phyloP scores from a whole-genome alignment of 2,888 invertebrate genomes.

The Hemaris fuciformis region DNA sequence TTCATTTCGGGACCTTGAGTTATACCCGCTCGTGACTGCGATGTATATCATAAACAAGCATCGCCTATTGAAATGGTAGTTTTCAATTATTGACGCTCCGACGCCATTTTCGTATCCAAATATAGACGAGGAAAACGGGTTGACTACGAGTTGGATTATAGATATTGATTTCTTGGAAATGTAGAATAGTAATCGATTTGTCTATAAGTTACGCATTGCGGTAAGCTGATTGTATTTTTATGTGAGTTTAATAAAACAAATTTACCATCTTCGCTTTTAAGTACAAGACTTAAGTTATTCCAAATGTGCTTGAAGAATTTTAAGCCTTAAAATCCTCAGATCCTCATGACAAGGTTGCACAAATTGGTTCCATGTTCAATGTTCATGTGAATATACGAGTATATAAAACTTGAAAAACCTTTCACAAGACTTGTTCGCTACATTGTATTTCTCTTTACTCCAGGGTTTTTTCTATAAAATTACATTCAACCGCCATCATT shows the following conservation, averaged over 20 bases:
- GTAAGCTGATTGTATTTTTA: background rate
- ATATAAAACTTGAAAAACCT: no score
- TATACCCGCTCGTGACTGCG: conserved; percentile 55
- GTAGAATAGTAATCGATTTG: background rate
- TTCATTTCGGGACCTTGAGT: conserved; percentile 55
- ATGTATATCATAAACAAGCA: conserved; percentile 44
- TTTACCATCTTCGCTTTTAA: no score
- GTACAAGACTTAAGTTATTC: no score
- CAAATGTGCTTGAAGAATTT: no score
- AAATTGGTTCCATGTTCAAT: no score
- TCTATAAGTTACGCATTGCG: background rate
- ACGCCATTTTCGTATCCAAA: conserved; percentile 37
- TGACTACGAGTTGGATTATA: background rate
- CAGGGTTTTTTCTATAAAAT: background rate
- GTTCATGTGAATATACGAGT: no score
- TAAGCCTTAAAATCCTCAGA: no score
- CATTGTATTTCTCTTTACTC: no score
- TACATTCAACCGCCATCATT: background rate
- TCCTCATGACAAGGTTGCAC: no score
- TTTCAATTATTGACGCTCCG: conserved; percentile 56
- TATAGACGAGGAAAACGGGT: conserved; percentile 27
- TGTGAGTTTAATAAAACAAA: no score
- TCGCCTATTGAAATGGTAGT: conserved; percentile 45
- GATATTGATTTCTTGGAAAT: conserved; percentile 3
- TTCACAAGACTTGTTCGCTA: no score